A percentile compares a stretch with the other conserved stretches of the same genome.
Evolutionary conservation across 2,888 invertebrate genomes (phyloP).

Genomic region (Caenorhabditis sp.): DNA sequence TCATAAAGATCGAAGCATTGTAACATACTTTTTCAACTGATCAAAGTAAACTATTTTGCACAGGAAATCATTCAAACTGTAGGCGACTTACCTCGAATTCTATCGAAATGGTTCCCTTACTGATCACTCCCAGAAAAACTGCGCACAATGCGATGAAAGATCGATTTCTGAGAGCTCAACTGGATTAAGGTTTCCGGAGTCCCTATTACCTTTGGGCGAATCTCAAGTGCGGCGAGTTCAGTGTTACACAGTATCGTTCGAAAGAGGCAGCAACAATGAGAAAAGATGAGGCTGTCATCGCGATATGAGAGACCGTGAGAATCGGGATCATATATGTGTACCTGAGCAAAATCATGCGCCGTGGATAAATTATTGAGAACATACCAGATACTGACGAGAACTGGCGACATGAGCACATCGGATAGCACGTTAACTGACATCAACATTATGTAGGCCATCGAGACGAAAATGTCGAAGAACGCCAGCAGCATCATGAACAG

Average conservation of each 20-base stretch:
- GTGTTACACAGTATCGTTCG: conserved; percentile 78
- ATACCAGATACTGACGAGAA: conserved; percentile 77
- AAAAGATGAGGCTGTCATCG: conserved; percentile 81
- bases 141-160: conserved; percentile 68
- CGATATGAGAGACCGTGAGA: conserved; percentile 81
- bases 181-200: neutral
- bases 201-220: conserved; percentile 68
- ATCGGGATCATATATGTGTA: conserved; percentile 81
- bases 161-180: conserved; percentile 49
- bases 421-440: conserved; percentile 81
- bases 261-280: conserved; percentile 81
- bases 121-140: conserved; percentile 77
- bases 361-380: neutral
- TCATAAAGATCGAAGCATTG: no score
- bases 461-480: conserved; percentile 81
- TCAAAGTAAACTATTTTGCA: no score
- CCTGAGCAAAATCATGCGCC: conserved; percentile 64
- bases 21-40: no score
- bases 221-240: conserved; percentile 72
- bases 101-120: conserved; percentile 77
- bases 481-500: conserved; percentile 81
- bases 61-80: no score
- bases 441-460: conserved; percentile 78
- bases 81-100: conserved; percentile 77
- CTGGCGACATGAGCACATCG: conserved; percentile 76